phyloP scores from a whole-genome alignment of 30 jellyfish, hydroid and myxozoan genomes.

The Haliclystus octoradiatus region DNA sequence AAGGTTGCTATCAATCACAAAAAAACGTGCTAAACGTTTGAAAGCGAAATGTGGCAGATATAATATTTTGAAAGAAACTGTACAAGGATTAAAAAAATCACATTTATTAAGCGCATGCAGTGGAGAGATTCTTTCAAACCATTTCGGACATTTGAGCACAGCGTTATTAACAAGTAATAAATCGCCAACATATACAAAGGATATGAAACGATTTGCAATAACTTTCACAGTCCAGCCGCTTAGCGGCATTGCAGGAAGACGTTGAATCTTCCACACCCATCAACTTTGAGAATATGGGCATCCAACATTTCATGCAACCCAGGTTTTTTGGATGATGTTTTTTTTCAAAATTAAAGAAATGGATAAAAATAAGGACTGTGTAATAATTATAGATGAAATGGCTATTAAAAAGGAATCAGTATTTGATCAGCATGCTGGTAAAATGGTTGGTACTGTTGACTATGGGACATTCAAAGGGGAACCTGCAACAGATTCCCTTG shows the following conservation, averaged over 20 bases:
- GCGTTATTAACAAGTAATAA: slow-evolving; percentile 11
- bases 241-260: neutral
- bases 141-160: slow-evolving; percentile 11
- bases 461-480: neutral
- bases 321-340: neutral
- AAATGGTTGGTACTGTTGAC: neutral
- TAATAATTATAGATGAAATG: neutral
- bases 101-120: slow-evolving; percentile 2
- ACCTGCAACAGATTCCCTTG: neutral
- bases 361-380: neutral
- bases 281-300: neutral
- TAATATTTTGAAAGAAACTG: slow-evolving; percentile 2
- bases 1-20: no score
- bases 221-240: neutral
- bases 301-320: neutral
- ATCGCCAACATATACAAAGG: neutral
- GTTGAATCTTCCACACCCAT: neutral
- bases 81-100: neutral
- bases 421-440: neutral
- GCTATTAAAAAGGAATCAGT: neutral
- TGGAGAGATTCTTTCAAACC: neutral
- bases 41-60: slow-evolving; percentile 1
- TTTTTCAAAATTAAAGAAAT: neutral
- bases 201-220: neutral
- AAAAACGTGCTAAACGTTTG: neutral